These are phyloP conservation scores for Lytechinus variegatus DNA, from an alignment of 35 echinoderm and acorn worm species.

Conservation along the genomic window DNA sequence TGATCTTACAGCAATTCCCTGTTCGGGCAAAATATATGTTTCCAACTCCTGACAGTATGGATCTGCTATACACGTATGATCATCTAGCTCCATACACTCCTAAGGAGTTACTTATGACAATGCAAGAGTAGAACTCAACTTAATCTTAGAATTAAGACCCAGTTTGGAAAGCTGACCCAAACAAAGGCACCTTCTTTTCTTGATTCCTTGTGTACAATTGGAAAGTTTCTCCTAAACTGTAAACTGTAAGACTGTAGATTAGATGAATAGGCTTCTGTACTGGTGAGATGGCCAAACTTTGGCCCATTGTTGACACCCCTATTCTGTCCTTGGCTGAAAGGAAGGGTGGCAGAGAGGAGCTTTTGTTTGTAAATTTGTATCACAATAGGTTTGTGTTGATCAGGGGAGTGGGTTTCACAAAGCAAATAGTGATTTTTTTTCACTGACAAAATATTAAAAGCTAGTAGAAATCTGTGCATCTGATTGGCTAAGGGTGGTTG, in stretches of 20 bases:
- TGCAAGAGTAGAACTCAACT: too few species aligned
- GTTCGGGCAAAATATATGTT: too few species aligned
- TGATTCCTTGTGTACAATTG: not conserved
- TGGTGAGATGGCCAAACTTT: not conserved
- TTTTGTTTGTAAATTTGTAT: constrained; percentile 21
- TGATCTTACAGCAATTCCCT: too few species aligned
- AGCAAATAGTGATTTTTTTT: too few species aligned
- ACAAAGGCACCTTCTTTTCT: not conserved
- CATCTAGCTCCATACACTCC: too few species aligned
- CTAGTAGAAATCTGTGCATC: too few species aligned
- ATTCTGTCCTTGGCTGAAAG: not conserved
- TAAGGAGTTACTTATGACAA: too few species aligned
- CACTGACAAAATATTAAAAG: too few species aligned
- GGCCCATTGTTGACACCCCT: not conserved
- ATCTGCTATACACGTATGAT: too few species aligned
- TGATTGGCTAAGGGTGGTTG: too few species aligned
- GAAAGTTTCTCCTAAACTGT: not conserved
- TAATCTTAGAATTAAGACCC: too few species aligned
- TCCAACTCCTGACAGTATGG: too few species aligned
- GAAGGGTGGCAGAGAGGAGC: not conserved
- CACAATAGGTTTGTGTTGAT: constrained; percentile 11
- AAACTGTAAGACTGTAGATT: not conserved
- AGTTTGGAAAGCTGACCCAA: not conserved
- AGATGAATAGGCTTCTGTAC: not conserved
- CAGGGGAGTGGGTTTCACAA: not conserved